Conservation (phyloP, 2,113 vertebrate genomes). For the Amphiprion ocellaris region DNA sequence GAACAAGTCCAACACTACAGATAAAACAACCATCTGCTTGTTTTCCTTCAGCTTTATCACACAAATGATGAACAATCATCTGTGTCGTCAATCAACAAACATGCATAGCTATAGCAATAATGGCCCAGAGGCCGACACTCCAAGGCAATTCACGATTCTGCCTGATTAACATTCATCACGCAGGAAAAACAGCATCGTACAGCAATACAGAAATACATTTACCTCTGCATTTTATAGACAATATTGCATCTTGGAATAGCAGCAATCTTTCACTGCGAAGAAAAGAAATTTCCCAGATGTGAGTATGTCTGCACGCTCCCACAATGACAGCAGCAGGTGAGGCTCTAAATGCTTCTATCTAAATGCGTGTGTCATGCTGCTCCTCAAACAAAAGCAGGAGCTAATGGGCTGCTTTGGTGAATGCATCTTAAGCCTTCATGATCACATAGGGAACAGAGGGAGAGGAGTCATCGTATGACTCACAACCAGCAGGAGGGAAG, state of each 20-base stretch:
- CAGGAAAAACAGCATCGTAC: constrained; percentile 33
- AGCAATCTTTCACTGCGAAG: constrained; percentile 27
- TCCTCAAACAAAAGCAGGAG: constrained; percentile 59
- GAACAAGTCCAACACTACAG: constrained; percentile 10
- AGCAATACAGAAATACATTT: constrained; percentile 44
- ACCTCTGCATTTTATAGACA: constrained; percentile 31
- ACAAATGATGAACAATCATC: constrained; percentile 58
- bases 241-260: constrained; percentile 21
- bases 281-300: constrained; percentile 55
- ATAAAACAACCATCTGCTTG: constrained; percentile 56
- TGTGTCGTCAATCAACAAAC: constrained; percentile 53
- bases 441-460: constrained; percentile 65
- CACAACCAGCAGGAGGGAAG: constrained; percentile 33
- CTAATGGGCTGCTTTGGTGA: constrained; percentile 72
- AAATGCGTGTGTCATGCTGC: constrained; percentile 78
- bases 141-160: constrained; percentile 23
- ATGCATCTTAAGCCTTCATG: constrained; percentile 67
- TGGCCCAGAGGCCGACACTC: not conserved
- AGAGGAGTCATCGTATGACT: constrained; percentile 47
- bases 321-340: constrained; percentile 59
- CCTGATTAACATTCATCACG: constrained; percentile 16
- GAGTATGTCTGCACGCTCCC: constrained; percentile 48
- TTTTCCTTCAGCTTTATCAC: constrained; percentile 40
- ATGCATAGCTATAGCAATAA: constrained; percentile 17
- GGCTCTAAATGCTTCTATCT: constrained; percentile 62